Percentiles rank a stretch among this genome's conserved stretches.
phyloP scores from a whole-genome alignment of 2,113 vertebrate species.

The Zosterops pallidus region DNA sequence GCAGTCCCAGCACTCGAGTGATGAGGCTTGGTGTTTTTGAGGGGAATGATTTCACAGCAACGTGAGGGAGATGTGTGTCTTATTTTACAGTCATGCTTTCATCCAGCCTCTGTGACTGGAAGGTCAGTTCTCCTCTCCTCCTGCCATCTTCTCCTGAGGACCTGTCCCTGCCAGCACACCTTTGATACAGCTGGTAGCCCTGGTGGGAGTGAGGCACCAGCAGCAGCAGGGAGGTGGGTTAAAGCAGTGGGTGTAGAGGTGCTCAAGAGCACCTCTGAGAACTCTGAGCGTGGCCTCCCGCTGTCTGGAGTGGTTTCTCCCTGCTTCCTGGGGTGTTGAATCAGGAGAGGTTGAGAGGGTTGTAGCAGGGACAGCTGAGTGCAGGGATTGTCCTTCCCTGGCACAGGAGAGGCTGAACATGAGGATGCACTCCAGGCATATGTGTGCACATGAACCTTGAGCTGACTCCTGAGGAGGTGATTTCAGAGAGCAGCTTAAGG shows the following conservation, averaged over 20 bases:
- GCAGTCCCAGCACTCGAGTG: background rate
- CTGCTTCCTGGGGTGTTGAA: background rate
- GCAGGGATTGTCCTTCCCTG: background rate
- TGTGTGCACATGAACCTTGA: background rate
- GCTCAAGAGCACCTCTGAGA: background rate
- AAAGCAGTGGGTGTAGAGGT: rapidly evolving
- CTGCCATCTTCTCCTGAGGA: background rate
- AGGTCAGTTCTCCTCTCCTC: background rate
- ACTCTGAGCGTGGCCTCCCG: background rate
- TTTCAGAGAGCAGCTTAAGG: background rate
- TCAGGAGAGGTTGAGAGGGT: background rate
- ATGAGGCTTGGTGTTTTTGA: background rate
- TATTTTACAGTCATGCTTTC: background rate
- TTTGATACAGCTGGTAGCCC: background rate
- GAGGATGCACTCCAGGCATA: background rate
- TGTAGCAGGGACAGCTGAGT: background rate
- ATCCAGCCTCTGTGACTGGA: background rate
- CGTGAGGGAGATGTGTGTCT: rapidly evolving
- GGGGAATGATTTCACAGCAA: background rate
- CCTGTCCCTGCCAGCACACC: background rate
- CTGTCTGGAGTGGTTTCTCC: rapidly evolving
- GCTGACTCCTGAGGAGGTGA: background rate
- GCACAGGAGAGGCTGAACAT: background rate
- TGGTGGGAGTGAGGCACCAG: no score
- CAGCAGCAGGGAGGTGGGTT: background rate